Evolutionary conservation across 2,888 invertebrate genomes (phyloP), one percentile per base, ranked within the genome.

Genomic region (Heteropelma amictum): DNA sequence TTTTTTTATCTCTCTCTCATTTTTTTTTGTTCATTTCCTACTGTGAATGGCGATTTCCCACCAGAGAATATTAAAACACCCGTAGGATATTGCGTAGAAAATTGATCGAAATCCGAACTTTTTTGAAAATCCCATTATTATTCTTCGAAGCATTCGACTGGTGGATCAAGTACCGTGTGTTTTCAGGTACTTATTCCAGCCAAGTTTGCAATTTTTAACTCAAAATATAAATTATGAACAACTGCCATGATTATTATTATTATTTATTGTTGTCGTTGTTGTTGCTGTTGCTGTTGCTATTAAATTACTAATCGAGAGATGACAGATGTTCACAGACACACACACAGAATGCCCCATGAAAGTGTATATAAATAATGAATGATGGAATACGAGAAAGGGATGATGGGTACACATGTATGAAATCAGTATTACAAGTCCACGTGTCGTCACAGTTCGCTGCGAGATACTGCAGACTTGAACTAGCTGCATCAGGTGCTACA

Each of bases 301-400:
- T n/a, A n/a, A n/a, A n/a, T n/a, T n/a, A n/a, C n/a, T n/a, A n/a
- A n/a, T n/a, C n/a, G n/a, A n/a, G n/a, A n/a, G n/a, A n/a, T n/a
- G n/a, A n/a, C n/a, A n/a, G n/a, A n/a, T n/a, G n/a, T n/a, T n/a
- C n/a, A n/a, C n/a, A n/a, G n/a, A n/a, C n/a, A n/a, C n/a, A n/a
- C n/a, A n/a, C n/a, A n/a, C n/a, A n/a, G 33, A 42, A 42, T 28
- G 4, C 10, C 28, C 45, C 21, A 33, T 60, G 30, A n/a, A 30
- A 56, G 23, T 28, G 14, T 33, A 12, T 56, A 63, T 63, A 63
- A 68, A 63, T 56, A 61, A 68, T 63, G 72, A 73, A 73, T 73
- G 68, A 73, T 73, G 61, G 63, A 63, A 68, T 33, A 56, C 38
- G 47, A 40, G 54, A 54, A 56, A 21, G 61, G 53, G 60, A 60